Base-by-base conservation (phyloP, 2,888 invertebrate genomes). In the Pseudococcus viburni region DNA sequence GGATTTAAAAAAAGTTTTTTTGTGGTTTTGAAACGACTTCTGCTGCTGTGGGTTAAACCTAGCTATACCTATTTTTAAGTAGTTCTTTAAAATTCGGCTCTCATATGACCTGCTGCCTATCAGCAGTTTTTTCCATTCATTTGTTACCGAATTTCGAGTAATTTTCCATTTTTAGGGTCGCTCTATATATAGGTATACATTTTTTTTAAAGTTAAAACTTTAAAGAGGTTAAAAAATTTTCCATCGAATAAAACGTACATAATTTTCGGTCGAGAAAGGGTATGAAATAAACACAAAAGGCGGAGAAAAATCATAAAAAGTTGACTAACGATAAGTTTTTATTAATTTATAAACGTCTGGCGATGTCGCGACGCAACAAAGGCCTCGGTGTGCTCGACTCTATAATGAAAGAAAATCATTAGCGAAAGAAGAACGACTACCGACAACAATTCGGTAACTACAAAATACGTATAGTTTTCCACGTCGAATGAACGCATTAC, bases 381-480 rank as follows among this genome's bases (percentile, higher is more conserved):
- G 17, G 39, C 26, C 51, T 51, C 5, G 4, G 51, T 51, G 1
- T 33, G 3, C 26, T 1, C 26, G 26, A 51, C 51, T 5, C 0
- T 64, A 3, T 64, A 64, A 64, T 77, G 77, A 77, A 77, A 77
- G 39, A 77, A 39, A 77, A 77, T 77, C 77, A 77, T 77, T 77
- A 77, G 39, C 77, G 77, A 77, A 51, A 17, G 51, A 68, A 68
- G 51, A 15, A 51, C 51, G 51, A 51, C 17, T 11, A 51, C 12
- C 51, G 51, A 51, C 51, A 15, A 12, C 17, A 15, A 33, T 33
- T 12, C 51, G 51, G 17, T 15, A 15, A 0, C 64, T 1, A 64
- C 64, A 64, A 15, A 83, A 83, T 46, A 83, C 83, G 51, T 51
- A 42, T 46, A 83, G 55, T 84, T 55, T 84, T 84, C 51, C 84